These are phyloP conservation scores for Darevskia nairensis DNA, from an alignment of 2,797 vertebrate genomes.

Conservation along the genomic window DNA sequence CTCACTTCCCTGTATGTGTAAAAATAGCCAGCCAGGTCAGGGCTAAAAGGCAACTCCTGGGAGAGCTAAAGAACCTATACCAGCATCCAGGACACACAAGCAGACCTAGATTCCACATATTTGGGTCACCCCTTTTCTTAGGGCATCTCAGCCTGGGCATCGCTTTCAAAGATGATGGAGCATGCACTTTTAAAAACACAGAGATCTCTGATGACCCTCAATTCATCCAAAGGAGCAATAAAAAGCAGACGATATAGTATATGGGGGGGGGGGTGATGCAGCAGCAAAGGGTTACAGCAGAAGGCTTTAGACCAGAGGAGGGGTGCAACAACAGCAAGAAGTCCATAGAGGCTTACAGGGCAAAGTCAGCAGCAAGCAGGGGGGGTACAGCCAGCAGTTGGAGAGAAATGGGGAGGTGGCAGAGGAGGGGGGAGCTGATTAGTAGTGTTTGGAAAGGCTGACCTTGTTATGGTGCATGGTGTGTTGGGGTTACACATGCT, in stretches of 20 bases:
- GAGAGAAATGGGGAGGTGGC: not conserved
- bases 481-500: accelerated
- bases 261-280: not conserved
- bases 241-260: not conserved
- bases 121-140: not conserved
- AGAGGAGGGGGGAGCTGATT: not conserved
- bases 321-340: not conserved
- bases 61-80: not conserved
- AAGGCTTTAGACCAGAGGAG: not conserved
- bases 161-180: not conserved
- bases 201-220: not conserved
- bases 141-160: not conserved
- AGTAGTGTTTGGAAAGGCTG: not conserved
- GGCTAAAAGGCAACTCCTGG: not conserved
- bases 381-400: not conserved
- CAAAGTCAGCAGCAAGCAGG: not conserved
- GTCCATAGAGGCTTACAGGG: not conserved
- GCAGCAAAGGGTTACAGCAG: not conserved
- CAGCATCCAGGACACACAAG: not conserved
- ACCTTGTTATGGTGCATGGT: not conserved
- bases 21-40: not conserved
- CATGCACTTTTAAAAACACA: accelerated
- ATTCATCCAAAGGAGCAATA: not conserved
- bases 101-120: not conserved
- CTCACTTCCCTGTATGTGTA: not conserved